A percentile compares a stretch with the other conserved stretches of the same genome.
Conservation (phyloP, 1,140 invertebrate genomes). For the Coboldia fuscipes region DNA sequence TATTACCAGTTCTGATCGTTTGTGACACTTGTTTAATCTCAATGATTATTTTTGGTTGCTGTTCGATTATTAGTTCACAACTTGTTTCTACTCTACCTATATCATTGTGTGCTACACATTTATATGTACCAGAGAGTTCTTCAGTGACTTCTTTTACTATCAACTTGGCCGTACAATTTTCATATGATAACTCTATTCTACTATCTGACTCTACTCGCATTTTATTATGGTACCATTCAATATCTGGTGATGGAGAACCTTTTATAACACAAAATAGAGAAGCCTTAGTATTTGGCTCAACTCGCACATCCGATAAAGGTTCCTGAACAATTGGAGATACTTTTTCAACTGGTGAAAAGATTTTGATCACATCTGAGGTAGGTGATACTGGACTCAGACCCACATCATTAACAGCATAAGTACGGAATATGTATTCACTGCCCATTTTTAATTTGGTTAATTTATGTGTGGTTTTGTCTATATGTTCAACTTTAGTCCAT, state of each 20-base stretch:
- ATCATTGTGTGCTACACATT: slow-evolving; percentile 46
- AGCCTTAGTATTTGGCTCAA: slow-evolving; percentile 30
- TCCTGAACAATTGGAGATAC: slow-evolving; percentile 38
- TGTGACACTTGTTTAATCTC: slow-evolving; percentile 35
- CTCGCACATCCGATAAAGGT: slow-evolving; percentile 32
- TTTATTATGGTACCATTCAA: slow-evolving; percentile 52
- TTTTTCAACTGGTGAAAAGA: slow-evolving; percentile 24
- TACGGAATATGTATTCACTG: slow-evolving; percentile 50
- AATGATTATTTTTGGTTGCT: slow-evolving; percentile 36
- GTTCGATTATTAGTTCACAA: slow-evolving; percentile 38
- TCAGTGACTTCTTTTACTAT: slow-evolving; percentile 40
- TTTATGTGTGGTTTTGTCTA: slow-evolving; percentile 38
- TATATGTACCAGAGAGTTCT: slow-evolving; percentile 42
- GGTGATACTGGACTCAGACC: slow-evolving; percentile 37
- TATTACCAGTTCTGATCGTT: slow-evolving; percentile 30
- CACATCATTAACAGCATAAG: slow-evolving; percentile 53
- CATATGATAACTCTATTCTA: slow-evolving; percentile 33
- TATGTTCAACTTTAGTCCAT: slow-evolving; percentile 43
- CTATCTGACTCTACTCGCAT: slow-evolving; percentile 26
- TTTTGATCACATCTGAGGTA: slow-evolving; percentile 28
- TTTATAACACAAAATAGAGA: slow-evolving; percentile 53
- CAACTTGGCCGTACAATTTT: slow-evolving; percentile 51
- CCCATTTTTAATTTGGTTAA: slow-evolving; percentile 43
- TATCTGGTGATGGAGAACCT: slow-evolving; percentile 63
- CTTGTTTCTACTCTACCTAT: slow-evolving; percentile 46